Evolutionary conservation across 2,113 vertebrate genomes (phyloP).

Genomic region (Calonectris borealis): DNA sequence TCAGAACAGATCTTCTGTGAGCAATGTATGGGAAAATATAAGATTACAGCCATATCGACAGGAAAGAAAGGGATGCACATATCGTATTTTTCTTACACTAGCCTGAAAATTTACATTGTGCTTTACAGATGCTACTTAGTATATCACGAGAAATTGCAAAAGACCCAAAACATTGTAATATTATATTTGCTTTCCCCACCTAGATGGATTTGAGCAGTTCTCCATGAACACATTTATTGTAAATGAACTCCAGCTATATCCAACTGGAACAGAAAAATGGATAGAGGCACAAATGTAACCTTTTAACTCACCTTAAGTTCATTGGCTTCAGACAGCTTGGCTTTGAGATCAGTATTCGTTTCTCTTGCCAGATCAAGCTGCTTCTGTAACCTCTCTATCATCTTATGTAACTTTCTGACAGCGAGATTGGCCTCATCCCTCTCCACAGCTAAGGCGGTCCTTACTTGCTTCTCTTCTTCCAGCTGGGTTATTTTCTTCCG

Average conservation of each 20-base stretch:
- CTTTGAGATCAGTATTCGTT: conserved; percentile 82
- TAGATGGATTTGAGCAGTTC: neutral
- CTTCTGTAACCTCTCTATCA: conserved; percentile 81
- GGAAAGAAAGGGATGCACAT: neutral
- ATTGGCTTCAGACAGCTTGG: conserved; percentile 80
- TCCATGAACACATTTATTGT: neutral
- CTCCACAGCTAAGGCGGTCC: conserved; percentile 71
- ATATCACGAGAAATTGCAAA: neutral
- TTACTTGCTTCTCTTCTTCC: conserved; percentile 82
- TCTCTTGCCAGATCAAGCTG: conserved; percentile 76
- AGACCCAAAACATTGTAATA: neutral
- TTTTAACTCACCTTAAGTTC: conserved; percentile 87
- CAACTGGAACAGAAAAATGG: neutral
- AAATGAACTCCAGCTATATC: neutral
- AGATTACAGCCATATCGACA: neutral
- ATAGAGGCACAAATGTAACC: neutral
- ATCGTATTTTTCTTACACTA: neutral
- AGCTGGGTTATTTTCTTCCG: conserved; percentile 85
- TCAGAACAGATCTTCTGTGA: neutral
- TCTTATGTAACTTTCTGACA: conserved; percentile 81
- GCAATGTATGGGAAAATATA: neutral
- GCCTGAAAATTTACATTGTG: neutral
- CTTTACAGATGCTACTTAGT: neutral
- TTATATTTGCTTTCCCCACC: neutral
- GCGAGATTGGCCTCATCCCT: conserved; percentile 77